Evolutionary conservation across 2,888 invertebrate genomes (phyloP), one percentile per base, ranked within the genome.

Genomic region (Scotopteryx bipunctaria): DNA sequence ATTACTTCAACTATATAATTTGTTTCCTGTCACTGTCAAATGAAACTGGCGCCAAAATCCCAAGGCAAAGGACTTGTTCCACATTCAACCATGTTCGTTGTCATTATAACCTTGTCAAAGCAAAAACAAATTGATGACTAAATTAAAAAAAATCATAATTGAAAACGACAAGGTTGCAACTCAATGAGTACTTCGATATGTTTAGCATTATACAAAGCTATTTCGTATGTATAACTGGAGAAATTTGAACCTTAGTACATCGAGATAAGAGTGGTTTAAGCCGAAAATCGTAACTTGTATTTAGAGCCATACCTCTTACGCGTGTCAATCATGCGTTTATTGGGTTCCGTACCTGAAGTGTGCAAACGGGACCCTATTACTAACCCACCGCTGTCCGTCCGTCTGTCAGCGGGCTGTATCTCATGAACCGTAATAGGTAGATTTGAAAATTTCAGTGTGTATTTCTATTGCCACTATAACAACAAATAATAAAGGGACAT

Each of bases 91-190:
- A 29, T 8, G 23, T 46, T 13, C 27, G 14, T 9, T 23, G 32
- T 15, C 21, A 40, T 23, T 16, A 8, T 44, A 45, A 42, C 33
- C 42, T 52, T 51, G 56, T 42, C 36, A 9, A 29, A 41, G n/a
- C n/a, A n/a, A 5, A 40, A 52, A 32, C 33, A n/a, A 21, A 21
- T 31, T 16, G 11, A 21, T 35, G 6, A 11, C 6, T 23, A 53
- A 53, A 38, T 36, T 9, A 45, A 40, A 45, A 23, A 25, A 27
- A 23, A 25, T 41, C 5, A 11, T 55, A 54, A 59, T 54, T 43
- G 32, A 49, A 41, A 38, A 8, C 23, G 54, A 57, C 59, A 57
- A 52, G 55, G 59, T 37, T 55, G 41, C 16, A 38, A 48, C 35
- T 38, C 46, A 32, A 31, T 41, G 17, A 38, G 50, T 41, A 14